These are phyloP conservation scores for Lathamus discolor DNA, from an alignment of 2,113 vertebrate genomes.

Conservation along the genomic window DNA sequence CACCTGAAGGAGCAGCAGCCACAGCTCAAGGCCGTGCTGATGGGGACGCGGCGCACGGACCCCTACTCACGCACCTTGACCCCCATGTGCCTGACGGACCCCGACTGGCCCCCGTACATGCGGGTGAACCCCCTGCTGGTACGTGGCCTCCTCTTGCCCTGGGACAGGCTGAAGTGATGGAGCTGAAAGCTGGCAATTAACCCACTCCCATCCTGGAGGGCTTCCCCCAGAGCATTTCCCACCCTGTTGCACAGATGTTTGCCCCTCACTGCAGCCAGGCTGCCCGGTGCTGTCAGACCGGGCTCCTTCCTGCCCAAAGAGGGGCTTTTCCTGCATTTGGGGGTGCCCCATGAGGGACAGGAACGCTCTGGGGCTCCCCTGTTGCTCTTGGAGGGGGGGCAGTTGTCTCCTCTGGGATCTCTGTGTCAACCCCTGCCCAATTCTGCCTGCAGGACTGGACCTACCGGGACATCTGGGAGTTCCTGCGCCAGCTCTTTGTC, in stretches of 20 bases:
- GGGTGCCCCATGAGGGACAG: not conserved
- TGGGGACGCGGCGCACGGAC: conserved; percentile 92
- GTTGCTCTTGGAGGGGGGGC: not conserved
- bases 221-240: not conserved
- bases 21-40: conserved; percentile 85
- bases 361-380: not conserved
- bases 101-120: conserved; percentile 90
- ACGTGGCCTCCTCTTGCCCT: not conserved
- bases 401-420: not conserved
- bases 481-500: conserved; percentile 87
- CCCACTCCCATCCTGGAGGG: rapidly evolving
- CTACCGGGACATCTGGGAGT: conserved; percentile 94
- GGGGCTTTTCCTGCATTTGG: not conserved
- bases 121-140: conserved; percentile 92
- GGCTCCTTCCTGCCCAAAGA: rapidly evolving
- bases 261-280: not conserved
- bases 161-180: rapidly evolving
- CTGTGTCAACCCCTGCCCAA: not conserved
- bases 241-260: not conserved
- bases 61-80: conserved; percentile 87
- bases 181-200: not conserved
- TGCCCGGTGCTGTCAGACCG: not conserved
- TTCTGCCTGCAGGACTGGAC: conserved; percentile 86
- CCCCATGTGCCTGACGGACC: conserved; percentile 85
- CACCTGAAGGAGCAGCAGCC: conserved; percentile 80